Conservation (phyloP, 2,113 vertebrate genomes). For the Leiothrix lutea region DNA sequence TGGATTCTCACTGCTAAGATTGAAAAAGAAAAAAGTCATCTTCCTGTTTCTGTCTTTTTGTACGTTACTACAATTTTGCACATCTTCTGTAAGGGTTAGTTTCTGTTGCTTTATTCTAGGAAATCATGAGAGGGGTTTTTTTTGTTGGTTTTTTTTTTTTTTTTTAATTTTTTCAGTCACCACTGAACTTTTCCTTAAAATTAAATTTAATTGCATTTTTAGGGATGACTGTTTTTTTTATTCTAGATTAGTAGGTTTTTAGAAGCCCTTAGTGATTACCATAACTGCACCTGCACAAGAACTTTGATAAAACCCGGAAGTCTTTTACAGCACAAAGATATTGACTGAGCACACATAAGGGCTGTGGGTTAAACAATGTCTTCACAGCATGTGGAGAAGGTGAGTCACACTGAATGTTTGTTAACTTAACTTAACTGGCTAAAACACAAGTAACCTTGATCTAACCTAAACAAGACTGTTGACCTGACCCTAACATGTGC, state of each 20-base stretch:
- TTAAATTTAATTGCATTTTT: neutral
- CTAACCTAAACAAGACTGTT: neutral
- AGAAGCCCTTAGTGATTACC: neutral
- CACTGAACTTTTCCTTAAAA: neutral
- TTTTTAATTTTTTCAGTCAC: neutral
- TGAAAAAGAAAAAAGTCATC: neutral
- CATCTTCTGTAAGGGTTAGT: neutral
- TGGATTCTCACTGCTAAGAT: neutral
- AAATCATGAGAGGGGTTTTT: neutral
- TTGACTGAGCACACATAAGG: neutral
- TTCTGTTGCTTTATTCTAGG: neutral
- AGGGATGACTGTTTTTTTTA: neutral
- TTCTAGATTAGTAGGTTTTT: neutral
- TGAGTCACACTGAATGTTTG: neutral
- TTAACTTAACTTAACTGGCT: neutral
- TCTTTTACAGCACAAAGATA: neutral
- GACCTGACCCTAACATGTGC: neutral
- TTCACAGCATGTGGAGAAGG: neutral
- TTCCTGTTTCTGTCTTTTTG: neutral
- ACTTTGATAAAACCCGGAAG: neutral
- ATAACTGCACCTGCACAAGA: neutral
- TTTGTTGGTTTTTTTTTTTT: neutral
- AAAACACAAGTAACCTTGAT: neutral
- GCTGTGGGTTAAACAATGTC: neutral
- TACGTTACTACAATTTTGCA: neutral